phyloP scores from a whole-genome alignment of 2,888 invertebrate species.

The Athetis lepigone region DNA sequence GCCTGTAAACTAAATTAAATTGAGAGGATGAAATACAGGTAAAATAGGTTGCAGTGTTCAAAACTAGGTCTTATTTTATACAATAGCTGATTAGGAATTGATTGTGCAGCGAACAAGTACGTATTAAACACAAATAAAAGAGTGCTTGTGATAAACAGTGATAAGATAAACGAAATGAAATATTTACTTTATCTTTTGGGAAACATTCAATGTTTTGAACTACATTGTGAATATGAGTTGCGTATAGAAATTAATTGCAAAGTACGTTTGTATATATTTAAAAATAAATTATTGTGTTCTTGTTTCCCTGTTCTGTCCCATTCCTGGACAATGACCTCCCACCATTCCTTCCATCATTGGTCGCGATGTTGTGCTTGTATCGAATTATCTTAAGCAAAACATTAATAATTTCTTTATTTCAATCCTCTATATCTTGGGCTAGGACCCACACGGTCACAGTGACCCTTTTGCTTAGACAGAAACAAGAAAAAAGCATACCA shows the following conservation, averaged over 20 bases:
- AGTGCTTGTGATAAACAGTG: conserved; percentile 28
- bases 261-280: no score
- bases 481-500: not conserved
- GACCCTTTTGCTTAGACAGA: no score
- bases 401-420: no score
- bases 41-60: not conserved
- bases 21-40: not conserved
- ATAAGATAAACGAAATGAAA: conserved; percentile 44
- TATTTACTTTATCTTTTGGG: conserved; percentile 5
- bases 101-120: conserved; percentile 11
- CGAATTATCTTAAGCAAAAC: no score
- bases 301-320: no score
- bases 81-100: conserved; percentile 15
- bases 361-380: no score
- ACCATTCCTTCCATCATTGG: no score
- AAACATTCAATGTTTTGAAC: not conserved
- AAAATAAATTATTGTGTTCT: no score
- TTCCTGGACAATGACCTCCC: no score
- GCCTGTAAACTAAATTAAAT: not conserved
- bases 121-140: conserved; percentile 26
- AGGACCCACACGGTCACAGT: no score
- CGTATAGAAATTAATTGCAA: not conserved
- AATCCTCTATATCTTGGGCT: no score
- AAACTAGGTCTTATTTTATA: conserved; percentile 21
- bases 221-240: conserved; percentile 2